Evolutionary conservation across 2,888 invertebrate species (phyloP).

Genomic region (Sinhomidia bicolor): DNA sequence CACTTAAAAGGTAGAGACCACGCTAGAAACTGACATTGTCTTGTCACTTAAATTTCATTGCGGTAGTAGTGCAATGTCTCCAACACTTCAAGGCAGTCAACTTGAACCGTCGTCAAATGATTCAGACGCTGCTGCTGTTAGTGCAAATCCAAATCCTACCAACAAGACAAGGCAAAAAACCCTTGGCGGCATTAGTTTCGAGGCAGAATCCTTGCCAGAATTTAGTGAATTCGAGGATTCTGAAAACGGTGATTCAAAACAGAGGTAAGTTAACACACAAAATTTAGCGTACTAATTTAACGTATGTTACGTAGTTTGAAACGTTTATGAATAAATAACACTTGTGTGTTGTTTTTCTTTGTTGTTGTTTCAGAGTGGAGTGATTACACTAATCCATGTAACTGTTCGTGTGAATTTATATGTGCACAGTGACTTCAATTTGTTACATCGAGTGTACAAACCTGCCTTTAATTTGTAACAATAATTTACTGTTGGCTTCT

Average conservation of each 20-base stretch:
- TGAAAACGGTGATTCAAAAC: slow-evolving; percentile 69
- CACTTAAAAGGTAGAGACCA: neutral
- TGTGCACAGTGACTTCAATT: too few species aligned
- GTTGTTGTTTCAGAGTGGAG: slow-evolving; percentile 30
- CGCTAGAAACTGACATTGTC: neutral
- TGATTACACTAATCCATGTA: slow-evolving; percentile 32
- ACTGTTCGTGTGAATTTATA: neutral
- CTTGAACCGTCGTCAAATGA: slow-evolving; percentile 35
- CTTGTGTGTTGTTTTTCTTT: slow-evolving; percentile 8
- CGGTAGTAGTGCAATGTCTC: slow-evolving; percentile 68
- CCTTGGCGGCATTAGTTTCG: slow-evolving; percentile 84
- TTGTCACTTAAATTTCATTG: neutral
- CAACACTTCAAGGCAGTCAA: slow-evolving; percentile 37
- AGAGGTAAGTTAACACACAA: too few species aligned
- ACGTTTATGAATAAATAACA: neutral
- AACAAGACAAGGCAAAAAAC: slow-evolving; percentile 57
- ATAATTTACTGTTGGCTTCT: too few species aligned
- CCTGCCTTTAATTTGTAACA: too few species aligned
- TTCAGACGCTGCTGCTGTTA: slow-evolving; percentile 43
- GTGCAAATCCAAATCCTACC: slow-evolving; percentile 66
- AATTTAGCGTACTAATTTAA: too few species aligned
- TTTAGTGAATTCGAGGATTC: slow-evolving; percentile 84
- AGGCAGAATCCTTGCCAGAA: slow-evolving; percentile 84
- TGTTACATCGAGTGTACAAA: too few species aligned
- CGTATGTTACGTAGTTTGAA: neutral